Evolutionary conservation across 2,888 invertebrate species (phyloP).

Genomic region (Catocala fraxini): DNA sequence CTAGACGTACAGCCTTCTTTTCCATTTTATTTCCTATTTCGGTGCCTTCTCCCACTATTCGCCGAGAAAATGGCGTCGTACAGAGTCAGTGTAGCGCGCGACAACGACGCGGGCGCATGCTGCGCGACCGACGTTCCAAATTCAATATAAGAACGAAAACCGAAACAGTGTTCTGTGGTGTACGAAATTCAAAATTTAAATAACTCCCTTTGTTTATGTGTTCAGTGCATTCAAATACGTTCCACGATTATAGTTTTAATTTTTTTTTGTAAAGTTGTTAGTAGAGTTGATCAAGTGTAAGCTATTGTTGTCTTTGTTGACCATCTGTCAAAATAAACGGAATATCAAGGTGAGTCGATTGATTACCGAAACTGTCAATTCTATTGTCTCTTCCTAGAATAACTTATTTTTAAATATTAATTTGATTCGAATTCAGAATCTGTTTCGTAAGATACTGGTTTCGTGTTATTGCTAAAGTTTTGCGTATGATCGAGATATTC

Average conservation of each 20-base stretch:
- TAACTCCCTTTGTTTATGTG: constrained; percentile 28
- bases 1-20: constrained; percentile 66
- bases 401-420: constrained; percentile 17
- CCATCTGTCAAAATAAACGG: constrained; percentile 81
- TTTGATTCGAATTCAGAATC: constrained; percentile 15
- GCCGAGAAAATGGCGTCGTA: constrained; percentile 75
- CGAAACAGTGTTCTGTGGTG: constrained; percentile 53
- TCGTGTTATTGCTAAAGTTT: constrained; percentile 32
- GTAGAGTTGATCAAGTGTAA: constrained; percentile 39
- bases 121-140: constrained; percentile 48
- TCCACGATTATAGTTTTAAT: constrained; percentile 14
- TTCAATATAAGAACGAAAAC: constrained; percentile 52
- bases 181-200: constrained; percentile 33
- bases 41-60: constrained; percentile 74
- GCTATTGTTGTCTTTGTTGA: constrained; percentile 72
- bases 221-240: constrained; percentile 14
- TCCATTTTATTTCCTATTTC: constrained; percentile 77
- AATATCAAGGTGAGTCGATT: constrained; percentile 76
- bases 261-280: constrained; percentile 11
- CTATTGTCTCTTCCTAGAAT: constrained; percentile 48
- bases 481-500: constrained; percentile 43
- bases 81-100: constrained; percentile 77
- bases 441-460: constrained; percentile 29
- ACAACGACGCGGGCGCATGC: constrained; percentile 74
- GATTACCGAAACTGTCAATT: constrained; percentile 56